phyloP scores from a whole-genome alignment of 2,888 invertebrate genomes.

The Himalopsyche japonica region DNA sequence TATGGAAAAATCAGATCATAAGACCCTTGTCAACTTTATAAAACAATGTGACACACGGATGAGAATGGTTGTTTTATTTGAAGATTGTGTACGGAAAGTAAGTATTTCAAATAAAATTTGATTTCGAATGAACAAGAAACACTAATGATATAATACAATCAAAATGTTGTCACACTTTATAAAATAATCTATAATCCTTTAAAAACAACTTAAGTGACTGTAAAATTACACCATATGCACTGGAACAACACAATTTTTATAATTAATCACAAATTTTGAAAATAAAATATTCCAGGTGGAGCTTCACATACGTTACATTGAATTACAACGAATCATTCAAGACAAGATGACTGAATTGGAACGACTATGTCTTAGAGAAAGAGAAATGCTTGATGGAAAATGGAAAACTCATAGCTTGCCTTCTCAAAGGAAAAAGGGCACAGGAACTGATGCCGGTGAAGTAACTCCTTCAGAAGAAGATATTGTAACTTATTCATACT shows the following conservation, averaged over 20 bases:
- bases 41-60: conserved; percentile 86
- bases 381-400: conserved; percentile 80
- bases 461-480: conserved; percentile 50
- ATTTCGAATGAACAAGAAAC: not conserved
- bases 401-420: conserved; percentile 91
- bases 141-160: not conserved
- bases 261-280: too few species aligned
- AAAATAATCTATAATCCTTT: not conserved
- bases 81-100: conserved; percentile 94
- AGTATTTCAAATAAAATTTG: conserved; percentile 14
- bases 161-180: too few species aligned
- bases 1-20: conserved; percentile 94
- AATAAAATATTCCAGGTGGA: conserved; percentile 64
- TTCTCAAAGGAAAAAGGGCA: conserved; percentile 73
- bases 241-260: too few species aligned
- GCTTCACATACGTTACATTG: conserved; percentile 90
- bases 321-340: conserved; percentile 82
- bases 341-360: conserved; percentile 84
- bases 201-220: too few species aligned
- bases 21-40: conserved; percentile 88
- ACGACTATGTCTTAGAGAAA: conserved; percentile 76
- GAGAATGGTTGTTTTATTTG: conserved; percentile 95
- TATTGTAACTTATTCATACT: conserved; percentile 63
- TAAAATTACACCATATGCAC: too few species aligned
- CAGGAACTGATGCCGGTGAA: conserved; percentile 51